A percentile compares a stretch with the other conserved stretches of the same genome.
Conservation (phyloP, 53 echinoderm and acorn worm genomes). For the Paracentrotus lividus region DNA sequence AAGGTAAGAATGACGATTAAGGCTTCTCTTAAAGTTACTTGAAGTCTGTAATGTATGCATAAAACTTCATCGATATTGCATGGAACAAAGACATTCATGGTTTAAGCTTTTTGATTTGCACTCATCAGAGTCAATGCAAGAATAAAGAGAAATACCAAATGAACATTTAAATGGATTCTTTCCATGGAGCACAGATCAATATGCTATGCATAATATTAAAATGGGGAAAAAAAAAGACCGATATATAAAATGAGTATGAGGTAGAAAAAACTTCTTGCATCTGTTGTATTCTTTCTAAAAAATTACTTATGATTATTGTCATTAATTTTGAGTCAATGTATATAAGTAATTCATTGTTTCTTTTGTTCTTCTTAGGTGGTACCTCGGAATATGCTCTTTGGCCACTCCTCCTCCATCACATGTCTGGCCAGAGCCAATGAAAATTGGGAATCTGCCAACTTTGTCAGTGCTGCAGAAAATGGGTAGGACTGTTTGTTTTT, state of each 20-base stretch:
- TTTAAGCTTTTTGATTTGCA: background rate
- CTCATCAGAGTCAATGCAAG: no score
- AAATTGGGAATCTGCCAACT: constrained; percentile 95
- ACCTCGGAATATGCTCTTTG: constrained; percentile 94
- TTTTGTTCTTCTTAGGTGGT: constrained; percentile 75
- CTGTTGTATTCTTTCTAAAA: no score
- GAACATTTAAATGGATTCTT: no score
- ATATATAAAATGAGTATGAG: no score
- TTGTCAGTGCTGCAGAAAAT: constrained; percentile 99
- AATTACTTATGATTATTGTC: no score
- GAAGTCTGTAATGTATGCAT: background rate
- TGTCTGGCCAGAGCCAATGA: constrained; percentile 96
- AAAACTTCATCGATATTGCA: background rate
- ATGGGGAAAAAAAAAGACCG: no score
- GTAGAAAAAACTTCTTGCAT: no score
- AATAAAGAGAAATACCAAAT: no score
- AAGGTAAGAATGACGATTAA: constrained; percentile 75
- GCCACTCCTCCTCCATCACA: constrained; percentile 96
- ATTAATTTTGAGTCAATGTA: background rate
- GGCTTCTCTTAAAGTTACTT: background rate
- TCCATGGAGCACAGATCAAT: no score
- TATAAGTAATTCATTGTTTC: background rate
- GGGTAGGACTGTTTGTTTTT: constrained; percentile 74
- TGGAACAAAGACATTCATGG: no score
- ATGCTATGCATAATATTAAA: no score